Evolutionary conservation across 2,797 vertebrate species (phyloP), one percentile per base, ranked within the genome.

Genomic region (Meda fulgida): DNA sequence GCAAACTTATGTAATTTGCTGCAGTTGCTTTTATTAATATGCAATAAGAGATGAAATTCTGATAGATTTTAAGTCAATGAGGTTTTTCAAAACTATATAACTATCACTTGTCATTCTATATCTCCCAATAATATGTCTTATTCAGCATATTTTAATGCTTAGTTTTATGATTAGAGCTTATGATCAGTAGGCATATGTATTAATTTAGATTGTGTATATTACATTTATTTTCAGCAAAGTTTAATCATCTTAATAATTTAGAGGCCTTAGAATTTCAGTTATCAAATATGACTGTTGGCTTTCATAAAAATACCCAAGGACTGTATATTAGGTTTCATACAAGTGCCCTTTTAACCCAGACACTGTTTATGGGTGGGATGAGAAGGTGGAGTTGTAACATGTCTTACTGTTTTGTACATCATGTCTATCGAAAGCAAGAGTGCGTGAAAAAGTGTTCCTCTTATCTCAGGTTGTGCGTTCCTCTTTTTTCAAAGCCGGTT

Each of bases 351-450:
- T 66, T 51, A 51, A 67, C 46, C 23, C 71, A 66, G 71, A 75
- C 13, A 8, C 40, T 11, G 18, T 66, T 63, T 63, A 31, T 71
- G 60, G 88, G 53, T 38, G 29, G 85, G 34, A 85, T 36, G 29
- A 7, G 14, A 66, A 65, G 76, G 73, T 70, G 86, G 85, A 91
- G 65, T 87, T 58, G 80, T 34, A 36, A 78, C 18, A 46, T 84
- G 7, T 51, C 78, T 46, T 23, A 18, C 16, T 9, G 38, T 40
- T 79, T 79, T 21, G 67, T 43, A 87, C 66, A 82, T 29, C 77
- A 36, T 55, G 79, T 51, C 58, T 77, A 83, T 86, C 79, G 19
- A 60, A 63, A 70, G 38, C 21, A 40, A 70, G 3, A 66, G 21
- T 36, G 58, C 16, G 5, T 58, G 7, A 36, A 69, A 73, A 46